Evolutionary conservation across 2,888 invertebrate genomes (phyloP), one percentile per base, ranked within the genome.

Genomic region (Drosophila quasianomalipes): DNA sequence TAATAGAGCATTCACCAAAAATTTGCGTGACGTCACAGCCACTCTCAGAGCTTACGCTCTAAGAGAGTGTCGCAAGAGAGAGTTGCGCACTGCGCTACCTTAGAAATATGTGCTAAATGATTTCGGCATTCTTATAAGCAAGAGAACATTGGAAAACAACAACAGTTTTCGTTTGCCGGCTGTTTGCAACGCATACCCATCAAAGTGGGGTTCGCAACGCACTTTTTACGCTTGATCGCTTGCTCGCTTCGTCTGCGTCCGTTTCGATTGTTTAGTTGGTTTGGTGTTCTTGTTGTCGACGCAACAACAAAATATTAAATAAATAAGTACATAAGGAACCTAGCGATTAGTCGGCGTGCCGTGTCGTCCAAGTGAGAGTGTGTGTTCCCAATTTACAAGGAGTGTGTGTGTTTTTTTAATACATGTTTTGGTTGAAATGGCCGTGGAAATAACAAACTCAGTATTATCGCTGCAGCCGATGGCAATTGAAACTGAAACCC

Each of bases 131-230:
- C 80, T 79, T 79, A 80, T 82, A 81, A 81, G 72, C 64, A 54
- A 74, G 79, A 72, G 69, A 70, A 68, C 75, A 62, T 60, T 57
- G 61, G 41, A 51, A 47, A 66, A 58, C 55, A 78, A 81, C 67
- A 79, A 76, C 80, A 80, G 82, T 80, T 78, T 64, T 54, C 78
- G 81, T 69, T 80, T 81, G 80, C 80, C 80, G 80, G 80, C 70
- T 80, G 80, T 78, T 77, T 70, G 81, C 79, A 70, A 76, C 79
- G 81, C 76, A 80, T 75, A 63, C 52, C 58, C 31, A 26, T 52
- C 16, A 22, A 35, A 51, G 66, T 55, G 59, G 59, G 39, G 30
- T 51, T 51, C 68, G 81, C 54, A 60, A 44, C 68, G 62, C 39
- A 58, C 44, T 44, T 65, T 47, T 64, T 19, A 60, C 67, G 55